A percentile compares a stretch with the other conserved stretches of the same genome.
These are phyloP conservation scores for Chloroceryle aenea DNA, from an alignment of 2,113 vertebrate genomes.

Conservation along the genomic window DNA sequence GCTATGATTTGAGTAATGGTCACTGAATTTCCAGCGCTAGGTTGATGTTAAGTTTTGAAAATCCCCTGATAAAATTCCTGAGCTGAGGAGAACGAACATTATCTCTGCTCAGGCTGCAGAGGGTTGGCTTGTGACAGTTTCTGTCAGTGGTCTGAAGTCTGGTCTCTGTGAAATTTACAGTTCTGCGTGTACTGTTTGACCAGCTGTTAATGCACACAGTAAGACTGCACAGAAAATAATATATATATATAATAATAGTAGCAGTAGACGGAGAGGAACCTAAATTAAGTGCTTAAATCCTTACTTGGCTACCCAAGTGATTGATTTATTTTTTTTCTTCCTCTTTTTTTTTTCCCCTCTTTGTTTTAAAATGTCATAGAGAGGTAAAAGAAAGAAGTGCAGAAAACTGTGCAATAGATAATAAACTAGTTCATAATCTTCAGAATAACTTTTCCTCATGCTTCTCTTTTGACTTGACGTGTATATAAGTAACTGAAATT, in stretches of 20 bases:
- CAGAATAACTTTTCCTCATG: not conserved
- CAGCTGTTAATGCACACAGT: not conserved
- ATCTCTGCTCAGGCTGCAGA: not conserved
- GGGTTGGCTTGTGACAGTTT: not conserved
- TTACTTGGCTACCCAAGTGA: not conserved
- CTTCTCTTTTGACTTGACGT: not conserved
- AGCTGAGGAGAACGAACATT: not conserved
- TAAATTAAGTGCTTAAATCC: not conserved
- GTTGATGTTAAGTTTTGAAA: not conserved
- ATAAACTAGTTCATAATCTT: not conserved
- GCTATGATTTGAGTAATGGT: not conserved
- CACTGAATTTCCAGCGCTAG: not conserved
- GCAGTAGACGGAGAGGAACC: not conserved
- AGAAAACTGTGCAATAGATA: not conserved
- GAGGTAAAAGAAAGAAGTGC: not conserved
- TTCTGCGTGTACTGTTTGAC: not conserved
- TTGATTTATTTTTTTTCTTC: too few relatives aligned
- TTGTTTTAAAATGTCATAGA: not conserved
- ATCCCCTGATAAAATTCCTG: not conserved
- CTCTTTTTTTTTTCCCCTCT: not conserved
- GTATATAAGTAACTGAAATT: not conserved
- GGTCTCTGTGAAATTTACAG: not conserved
- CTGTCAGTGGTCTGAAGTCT: not conserved
- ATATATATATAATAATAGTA: not conserved
- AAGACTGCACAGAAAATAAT: not conserved